Evolutionary conservation across 2,113 vertebrate species (phyloP).

Genomic region (Gasterosteus aculeatus): DNA sequence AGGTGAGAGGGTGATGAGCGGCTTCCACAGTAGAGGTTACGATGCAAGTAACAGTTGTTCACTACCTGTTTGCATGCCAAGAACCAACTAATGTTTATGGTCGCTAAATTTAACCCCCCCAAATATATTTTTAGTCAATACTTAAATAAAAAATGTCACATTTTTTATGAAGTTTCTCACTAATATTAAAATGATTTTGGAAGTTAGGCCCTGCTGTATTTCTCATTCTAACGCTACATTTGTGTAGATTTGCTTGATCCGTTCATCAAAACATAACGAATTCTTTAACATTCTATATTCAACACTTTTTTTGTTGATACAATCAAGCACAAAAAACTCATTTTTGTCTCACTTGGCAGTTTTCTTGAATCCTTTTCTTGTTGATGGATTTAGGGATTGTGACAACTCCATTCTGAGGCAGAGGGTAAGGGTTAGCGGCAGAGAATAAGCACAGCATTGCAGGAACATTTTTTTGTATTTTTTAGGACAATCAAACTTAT

Average conservation of each 20-base stretch:
- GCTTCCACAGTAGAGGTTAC: neutral
- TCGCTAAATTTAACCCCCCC: neutral
- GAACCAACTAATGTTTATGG: neutral
- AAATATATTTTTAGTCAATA: no score
- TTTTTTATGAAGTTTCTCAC: no score
- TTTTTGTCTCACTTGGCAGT: conserved; percentile 79
- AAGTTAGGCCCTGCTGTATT: neutral
- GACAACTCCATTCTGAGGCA: conserved; percentile 85
- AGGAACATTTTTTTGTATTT: neutral
- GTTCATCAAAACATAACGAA: neutral
- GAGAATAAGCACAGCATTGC: neutral
- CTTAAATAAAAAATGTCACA: no score
- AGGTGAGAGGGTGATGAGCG: neutral
- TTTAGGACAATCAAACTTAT: neutral
- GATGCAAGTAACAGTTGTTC: neutral
- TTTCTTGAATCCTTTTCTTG: conserved; percentile 81
- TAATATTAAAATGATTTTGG: neutral
- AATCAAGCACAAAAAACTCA: neutral
- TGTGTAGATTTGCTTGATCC: neutral
- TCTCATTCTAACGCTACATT: neutral
- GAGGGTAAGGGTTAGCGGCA: conserved; percentile 17
- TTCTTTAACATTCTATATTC: neutral
- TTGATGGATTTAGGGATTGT: conserved; percentile 87
- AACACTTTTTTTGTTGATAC: neutral
- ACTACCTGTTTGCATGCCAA: neutral